A percentile compares a stretch with the other conserved stretches of the same genome.
phyloP scores from a whole-genome alignment of 2,113 vertebrate species.

The Rana temporaria region DNA sequence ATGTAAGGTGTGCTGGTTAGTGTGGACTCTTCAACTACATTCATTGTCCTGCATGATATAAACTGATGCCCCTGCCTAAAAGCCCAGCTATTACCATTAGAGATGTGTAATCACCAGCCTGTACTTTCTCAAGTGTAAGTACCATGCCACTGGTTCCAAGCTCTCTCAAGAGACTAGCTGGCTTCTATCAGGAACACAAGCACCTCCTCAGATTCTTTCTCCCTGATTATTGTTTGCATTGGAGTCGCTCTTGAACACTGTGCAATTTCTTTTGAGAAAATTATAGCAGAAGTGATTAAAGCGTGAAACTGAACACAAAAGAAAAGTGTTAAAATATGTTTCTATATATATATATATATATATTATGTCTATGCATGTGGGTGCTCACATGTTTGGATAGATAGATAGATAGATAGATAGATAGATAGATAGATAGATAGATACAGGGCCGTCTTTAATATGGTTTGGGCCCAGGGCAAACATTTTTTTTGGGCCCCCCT shows the following conservation, averaged over 20 bases:
- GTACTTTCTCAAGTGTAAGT: constrained; percentile 5
- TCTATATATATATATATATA: too few species aligned
- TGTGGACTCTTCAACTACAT: not conserved
- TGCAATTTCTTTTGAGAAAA: constrained; percentile 19
- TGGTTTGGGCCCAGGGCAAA: too few species aligned
- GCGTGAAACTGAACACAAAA: constrained; percentile 7
- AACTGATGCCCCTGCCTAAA: not conserved
- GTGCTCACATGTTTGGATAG: too few species aligned
- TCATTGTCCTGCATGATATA: not conserved
- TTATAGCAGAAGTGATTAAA: constrained; percentile 30
- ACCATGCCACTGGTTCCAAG: constrained; percentile 19
- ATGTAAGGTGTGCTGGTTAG: not conserved
- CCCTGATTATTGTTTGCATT: constrained; percentile 33
- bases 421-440: too few species aligned
- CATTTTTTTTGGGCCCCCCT: too few species aligned
- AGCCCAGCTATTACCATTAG: constrained; percentile 8
- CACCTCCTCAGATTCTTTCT: constrained; percentile 18
- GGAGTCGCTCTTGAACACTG: constrained; percentile 19
- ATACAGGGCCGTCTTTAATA: too few species aligned
- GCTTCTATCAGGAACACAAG: constrained; percentile 19
- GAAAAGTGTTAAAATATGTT: not conserved
- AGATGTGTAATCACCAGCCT: constrained; percentile 35
- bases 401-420: too few species aligned
- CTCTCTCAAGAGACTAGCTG: constrained; percentile 23
- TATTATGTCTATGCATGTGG: too few species aligned